Evolutionary conservation across 2,888 invertebrate genomes (phyloP), one percentile per base, ranked within the genome.

Genomic region (Hirudinaria manillensis): DNA sequence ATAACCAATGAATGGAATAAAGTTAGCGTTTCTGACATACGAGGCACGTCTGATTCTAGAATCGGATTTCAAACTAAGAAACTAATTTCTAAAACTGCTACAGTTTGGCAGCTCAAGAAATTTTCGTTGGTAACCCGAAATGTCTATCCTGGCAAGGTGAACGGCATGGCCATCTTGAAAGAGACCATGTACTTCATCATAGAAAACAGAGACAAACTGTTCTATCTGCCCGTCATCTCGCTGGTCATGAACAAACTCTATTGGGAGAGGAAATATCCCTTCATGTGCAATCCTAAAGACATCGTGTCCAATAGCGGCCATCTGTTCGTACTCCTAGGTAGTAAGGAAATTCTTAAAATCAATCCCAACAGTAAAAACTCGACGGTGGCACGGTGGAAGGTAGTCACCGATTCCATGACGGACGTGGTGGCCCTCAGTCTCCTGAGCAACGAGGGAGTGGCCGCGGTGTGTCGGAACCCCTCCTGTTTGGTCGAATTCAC

Each of bases 231-330:
- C 2, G 16, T 68, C 21, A 68, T 29, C 68, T n/a, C 21, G 6
- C 13, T 68, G 10, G 29, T 29, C 34, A n/a, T n/a, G n/a, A 68
- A 68, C 13, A 68, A 36, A 68, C 29, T 68, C 34, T 68, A 34
- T 34, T 68, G 68, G 68, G 36, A 36, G 32, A 24, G 36, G 13
- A 68, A 32, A 32, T 68, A 68, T 21, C 34, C n/a, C 6, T 29
- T 1, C n/a, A 68, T 68, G 36, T 32, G 7, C n/a, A 32, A 68
- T 68, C 68, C 68, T 7, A 68, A n/a, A 34, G 68, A 68, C 36
- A 68, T 68, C 29, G 36, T 68, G 16, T 68, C 68, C 68, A 34
- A n/a, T 24, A 32, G 68, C 36, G 19, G 32, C 2, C 21, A 34
- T 68, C 68, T 68, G 13, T 68, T 68, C 36, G 36, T 68, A 10